Base-by-base conservation (phyloP, 2,797 vertebrate species). In the Todus mexicanus region DNA sequence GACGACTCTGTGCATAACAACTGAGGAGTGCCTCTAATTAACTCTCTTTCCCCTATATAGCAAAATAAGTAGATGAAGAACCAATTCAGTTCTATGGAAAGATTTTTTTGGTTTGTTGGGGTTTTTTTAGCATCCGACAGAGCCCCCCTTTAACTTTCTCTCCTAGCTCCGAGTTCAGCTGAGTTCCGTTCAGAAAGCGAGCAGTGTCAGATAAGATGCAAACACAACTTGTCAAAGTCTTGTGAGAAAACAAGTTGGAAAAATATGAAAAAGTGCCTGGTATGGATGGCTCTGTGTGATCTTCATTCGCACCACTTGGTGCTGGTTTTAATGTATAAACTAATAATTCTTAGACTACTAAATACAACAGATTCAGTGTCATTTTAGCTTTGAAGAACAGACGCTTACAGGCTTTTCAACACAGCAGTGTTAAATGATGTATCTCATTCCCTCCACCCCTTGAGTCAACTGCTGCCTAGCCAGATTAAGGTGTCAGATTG, bases 401-500 rank as follows among this genome's bases (percentile, higher is more conserved):
- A 98, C 98, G 98, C 98, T 98, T 98, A 97, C 98, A 98, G 98
- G 98, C 98, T 98, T 98, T 98, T 98, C 98, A 98, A 98, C 98
- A 98, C 98, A 97, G 98, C 98, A 97, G 98, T 98, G 98, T 98
- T 98, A 98, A 98, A 98, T 98, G 98, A 98, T 97, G 98, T 98
- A 98, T 98, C 94, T 97, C 97, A 96, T 98, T 98, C 98, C 98
- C 97, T 97, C 97, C 97, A 96, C 97, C 98, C 97, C 97, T 98
- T 97, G 96, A 98, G 97, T 98, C 98, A 98, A 98, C 98, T 98
- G 98, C 98, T 98, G 98, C 98, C 98, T 98, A 97, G 97, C 98
- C 98, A 98, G 98, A 99, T 99, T 98, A 99, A 98, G 98, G 98
- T 98, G 98, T 98, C 98, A 98, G 98, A 98, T 98, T 98, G 98